phyloP scores from a whole-genome alignment of 2,113 vertebrate genomes.

The cat (Felis catus) region F.catus_Fca126_mat1.0 CM031417.1:121610001-121610500 shows the following conservation, averaged over 20 bases:
- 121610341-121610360: too few species aligned
- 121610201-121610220: too few species aligned
- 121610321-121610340: too few species aligned
- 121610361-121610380: too few species aligned
- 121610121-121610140: background rate
- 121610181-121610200: background rate
- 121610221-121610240: too few species aligned
- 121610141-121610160: background rate
- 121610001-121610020: background rate
- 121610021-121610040: background rate
- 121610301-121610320: too few species aligned
- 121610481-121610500: background rate
- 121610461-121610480: constrained; percentile 15
- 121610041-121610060: background rate
- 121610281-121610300: too few species aligned
- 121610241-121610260: too few species aligned
- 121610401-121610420: background rate
- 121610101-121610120: background rate
- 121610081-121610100: background rate
- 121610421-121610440: background rate
- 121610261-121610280: too few species aligned
- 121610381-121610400: too few species aligned
- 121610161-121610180: background rate
- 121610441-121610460: background rate
- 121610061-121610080: background rate